Percentiles rank a stretch among this genome's conserved stretches.
phyloP scores from a whole-genome alignment of 1,140 invertebrate genomes.

The Drosophila triauraria region DNA sequence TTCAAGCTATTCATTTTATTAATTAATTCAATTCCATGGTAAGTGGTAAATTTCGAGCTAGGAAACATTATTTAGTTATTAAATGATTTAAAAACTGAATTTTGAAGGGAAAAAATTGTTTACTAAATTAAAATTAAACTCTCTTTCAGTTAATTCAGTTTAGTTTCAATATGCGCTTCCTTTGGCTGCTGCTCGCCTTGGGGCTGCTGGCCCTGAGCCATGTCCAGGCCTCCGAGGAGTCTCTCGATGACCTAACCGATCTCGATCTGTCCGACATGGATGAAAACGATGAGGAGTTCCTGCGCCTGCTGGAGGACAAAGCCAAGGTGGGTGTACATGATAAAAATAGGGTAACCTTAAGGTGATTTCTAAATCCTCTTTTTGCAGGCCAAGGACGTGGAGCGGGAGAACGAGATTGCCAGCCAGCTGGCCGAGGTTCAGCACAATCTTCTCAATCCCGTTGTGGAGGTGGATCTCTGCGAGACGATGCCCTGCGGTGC shows the following conservation, averaged over 20 bases:
- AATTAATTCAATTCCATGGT: too few species aligned
- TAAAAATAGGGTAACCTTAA: background rate
- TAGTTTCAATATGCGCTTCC: conserved; percentile 65
- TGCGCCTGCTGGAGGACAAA: conserved; percentile 77
- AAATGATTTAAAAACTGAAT: too few species aligned
- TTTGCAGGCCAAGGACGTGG: conserved; percentile 70
- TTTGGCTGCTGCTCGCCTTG: conserved; percentile 71
- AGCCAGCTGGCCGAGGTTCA: conserved; percentile 62
- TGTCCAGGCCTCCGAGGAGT: conserved; percentile 52
- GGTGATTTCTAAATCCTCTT: background rate
- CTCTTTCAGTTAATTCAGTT: conserved; percentile 29
- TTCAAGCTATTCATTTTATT: too few species aligned
- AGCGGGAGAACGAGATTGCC: conserved; percentile 80
- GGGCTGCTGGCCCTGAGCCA: conserved; percentile 66
- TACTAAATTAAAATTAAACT: background rate
- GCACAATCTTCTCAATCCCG: conserved; percentile 69
- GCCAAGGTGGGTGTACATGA: conserved; percentile 49
- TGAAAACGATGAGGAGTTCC: conserved; percentile 77
- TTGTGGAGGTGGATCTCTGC: conserved; percentile 90
- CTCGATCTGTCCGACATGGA: conserved; percentile 69
- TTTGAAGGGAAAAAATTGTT: too few species aligned
- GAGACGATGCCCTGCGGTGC: conserved; percentile 94
- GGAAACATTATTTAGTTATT: too few species aligned
- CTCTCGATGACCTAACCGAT: conserved; percentile 32
- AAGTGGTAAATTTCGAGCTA: too few species aligned